Evolutionary conservation across 2,888 invertebrate genomes (phyloP), one percentile per base, ranked within the genome.

Genomic region (Cistogaster globosa): DNA sequence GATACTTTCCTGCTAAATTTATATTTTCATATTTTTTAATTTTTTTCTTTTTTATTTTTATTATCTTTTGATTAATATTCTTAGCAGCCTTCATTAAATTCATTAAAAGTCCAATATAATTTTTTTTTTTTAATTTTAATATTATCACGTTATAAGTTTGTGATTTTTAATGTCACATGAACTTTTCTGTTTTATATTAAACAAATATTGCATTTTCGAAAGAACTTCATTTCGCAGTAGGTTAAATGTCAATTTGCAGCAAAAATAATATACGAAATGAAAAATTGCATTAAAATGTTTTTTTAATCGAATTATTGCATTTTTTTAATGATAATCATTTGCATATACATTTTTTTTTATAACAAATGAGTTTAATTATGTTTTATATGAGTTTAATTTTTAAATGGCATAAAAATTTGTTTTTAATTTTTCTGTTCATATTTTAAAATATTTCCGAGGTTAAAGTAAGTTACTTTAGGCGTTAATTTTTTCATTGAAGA

Each of bases 101-200:
- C 14, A n/a, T 14, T 48, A 12, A 42, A 42, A 42, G 7, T 42
- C 12, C 11, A 42, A 42, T 42, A 9, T 38, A 5, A 7, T 38
- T 38, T 38, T 38, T 38, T 38, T 38, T 45, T 45, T 48, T 78
- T 69, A n/a, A 16, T 45, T 48, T 48, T 71, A 38, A 79, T 48
- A 65, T 65, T 79, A 79, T 72, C 72, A 18, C 32, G 36, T 63
- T n/a, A 71, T 45, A 55, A 32, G 48, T 72, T 63, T 48, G 4
- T 63, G 12, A 6, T 22, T 51, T 36, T 53, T 68, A 58, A 14
- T 42, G 14, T 32, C 32, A 32, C 32, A 45, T 76, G 11, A 3
- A 38, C 0, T 38, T n/a, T 18, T 20, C 8, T 26, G 20, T 57
- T 65, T 26, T 48, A 38, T 58, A 14, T 8, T 20, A 32, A 62